A percentile compares a stretch with the other conserved stretches of the same genome.
These are phyloP conservation scores for Rhyacichthys aspro DNA, from an alignment of 2,797 vertebrate species.

Conservation along the genomic window DNA sequence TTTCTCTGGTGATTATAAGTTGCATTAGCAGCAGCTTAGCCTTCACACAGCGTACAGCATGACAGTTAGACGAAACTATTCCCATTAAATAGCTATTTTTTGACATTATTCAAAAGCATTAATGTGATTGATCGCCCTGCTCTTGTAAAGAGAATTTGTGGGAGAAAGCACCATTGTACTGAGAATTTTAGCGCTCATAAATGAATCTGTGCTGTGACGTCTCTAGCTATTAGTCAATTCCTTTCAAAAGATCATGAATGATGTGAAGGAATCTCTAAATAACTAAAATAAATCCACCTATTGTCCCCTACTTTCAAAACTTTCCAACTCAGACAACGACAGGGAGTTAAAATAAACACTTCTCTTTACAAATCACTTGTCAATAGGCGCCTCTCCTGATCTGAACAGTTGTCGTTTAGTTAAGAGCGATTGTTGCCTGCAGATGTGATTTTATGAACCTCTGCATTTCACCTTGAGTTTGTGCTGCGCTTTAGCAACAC, in stretches of 20 bases:
- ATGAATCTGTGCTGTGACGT: conserved; percentile 20
- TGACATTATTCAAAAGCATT: no score
- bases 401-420: conserved; percentile 40
- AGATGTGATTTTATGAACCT: conserved; percentile 54
- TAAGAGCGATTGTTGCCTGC: conserved; percentile 33
- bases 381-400: no score
- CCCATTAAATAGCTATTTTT: no score
- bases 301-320: conserved; percentile 30
- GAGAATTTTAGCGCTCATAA: conserved; percentile 20
- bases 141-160: no score
- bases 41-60: no score
- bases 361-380: conserved; percentile 21
- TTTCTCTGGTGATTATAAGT: no score
- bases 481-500: conserved; percentile 35
- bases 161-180: conserved; percentile 23
- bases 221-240: conserved; percentile 20
- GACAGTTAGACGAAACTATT: no score
- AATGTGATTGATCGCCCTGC: no score
- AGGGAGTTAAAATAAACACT: conserved; percentile 26
- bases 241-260: conserved; percentile 17
- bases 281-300: conserved; percentile 10
- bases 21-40: no score
- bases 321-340: conserved; percentile 8
- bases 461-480: conserved; percentile 59
- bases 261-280: conserved; percentile 32